phyloP scores from a whole-genome alignment of 2,797 vertebrate genomes.

The Buphagus erythrorhynchus region DNA sequence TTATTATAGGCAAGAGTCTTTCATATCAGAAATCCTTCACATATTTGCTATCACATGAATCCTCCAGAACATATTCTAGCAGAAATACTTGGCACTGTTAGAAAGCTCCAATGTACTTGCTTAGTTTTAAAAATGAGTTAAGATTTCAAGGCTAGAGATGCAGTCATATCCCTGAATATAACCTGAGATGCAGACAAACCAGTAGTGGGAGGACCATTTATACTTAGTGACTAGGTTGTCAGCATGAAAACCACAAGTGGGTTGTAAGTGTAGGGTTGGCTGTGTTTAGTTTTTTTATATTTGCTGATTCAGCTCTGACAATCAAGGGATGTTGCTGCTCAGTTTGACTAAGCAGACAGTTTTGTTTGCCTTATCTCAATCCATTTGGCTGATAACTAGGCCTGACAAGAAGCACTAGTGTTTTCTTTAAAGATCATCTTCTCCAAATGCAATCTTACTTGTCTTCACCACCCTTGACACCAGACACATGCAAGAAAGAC shows the following conservation, averaged over 20 bases:
- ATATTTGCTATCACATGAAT: slow-evolving; percentile 38
- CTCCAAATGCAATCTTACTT: not conserved
- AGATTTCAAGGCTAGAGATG: slow-evolving; percentile 39
- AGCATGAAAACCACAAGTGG: slow-evolving; percentile 77
- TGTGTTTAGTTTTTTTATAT: slow-evolving; percentile 62
- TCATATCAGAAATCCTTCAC: slow-evolving; percentile 42
- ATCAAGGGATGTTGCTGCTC: slow-evolving; percentile 65
- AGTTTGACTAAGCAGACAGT: slow-evolving; percentile 63
- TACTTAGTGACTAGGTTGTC: slow-evolving; percentile 73
- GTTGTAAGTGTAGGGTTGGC: slow-evolving; percentile 77
- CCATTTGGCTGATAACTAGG: not conserved
- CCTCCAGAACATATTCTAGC: slow-evolving; percentile 4
- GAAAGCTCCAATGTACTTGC: slow-evolving; percentile 37
- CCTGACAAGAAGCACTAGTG: not conserved
- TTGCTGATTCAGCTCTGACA: slow-evolving; percentile 78
- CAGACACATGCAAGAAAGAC: not conserved
- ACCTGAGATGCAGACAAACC: slow-evolving; percentile 70
- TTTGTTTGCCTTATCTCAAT: slow-evolving; percentile 63
- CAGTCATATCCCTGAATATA: slow-evolving; percentile 63
- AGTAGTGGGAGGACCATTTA: slow-evolving; percentile 76
- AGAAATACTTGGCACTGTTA: slow-evolving; percentile 51
- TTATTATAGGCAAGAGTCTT: not conserved
- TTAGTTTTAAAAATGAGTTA: not conserved
- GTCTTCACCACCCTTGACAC: not conserved
- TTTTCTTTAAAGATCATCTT: not conserved